Evolutionary conservation across 2,113 vertebrate species (phyloP).

Genomic region (Serilophus lunatus): DNA sequence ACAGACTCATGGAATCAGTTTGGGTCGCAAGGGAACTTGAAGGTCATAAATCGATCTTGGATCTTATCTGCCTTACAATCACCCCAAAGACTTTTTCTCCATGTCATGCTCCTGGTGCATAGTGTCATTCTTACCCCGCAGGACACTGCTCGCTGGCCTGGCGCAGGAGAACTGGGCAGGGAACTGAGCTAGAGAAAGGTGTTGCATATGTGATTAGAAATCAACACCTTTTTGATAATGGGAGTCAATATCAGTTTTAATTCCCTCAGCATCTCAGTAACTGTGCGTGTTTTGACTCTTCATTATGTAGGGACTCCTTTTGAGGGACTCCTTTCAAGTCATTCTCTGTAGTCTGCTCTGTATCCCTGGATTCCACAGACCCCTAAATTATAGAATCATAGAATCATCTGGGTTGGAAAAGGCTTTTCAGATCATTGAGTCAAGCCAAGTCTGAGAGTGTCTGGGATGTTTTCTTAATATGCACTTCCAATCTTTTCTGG

Average conservation of each 20-base stretch:
- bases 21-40: not conserved
- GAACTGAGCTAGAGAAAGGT: not conserved
- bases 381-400: not conserved
- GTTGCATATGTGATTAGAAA: not conserved
- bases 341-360: no score
- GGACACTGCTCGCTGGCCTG: not conserved
- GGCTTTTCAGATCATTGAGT: not conserved
- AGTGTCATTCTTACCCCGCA: not conserved
- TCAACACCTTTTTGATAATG: not conserved
- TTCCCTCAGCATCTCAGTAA: not conserved
- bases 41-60: not conserved
- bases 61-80: not conserved
- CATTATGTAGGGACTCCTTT: no score
- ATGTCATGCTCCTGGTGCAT: fast-evolving
- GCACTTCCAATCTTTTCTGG: not conserved
- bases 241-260: not conserved
- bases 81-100: not conserved
- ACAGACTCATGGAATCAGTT: no score
- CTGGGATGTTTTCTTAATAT: not conserved
- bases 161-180: not conserved
- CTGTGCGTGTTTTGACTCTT: not conserved
- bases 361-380: no score
- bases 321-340: no score
- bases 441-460: not conserved
- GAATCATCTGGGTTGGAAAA: not conserved